These are phyloP conservation scores for Drosophila percnosoma DNA, from an alignment of 2,888 invertebrate species.

Conservation along the genomic window DNA sequence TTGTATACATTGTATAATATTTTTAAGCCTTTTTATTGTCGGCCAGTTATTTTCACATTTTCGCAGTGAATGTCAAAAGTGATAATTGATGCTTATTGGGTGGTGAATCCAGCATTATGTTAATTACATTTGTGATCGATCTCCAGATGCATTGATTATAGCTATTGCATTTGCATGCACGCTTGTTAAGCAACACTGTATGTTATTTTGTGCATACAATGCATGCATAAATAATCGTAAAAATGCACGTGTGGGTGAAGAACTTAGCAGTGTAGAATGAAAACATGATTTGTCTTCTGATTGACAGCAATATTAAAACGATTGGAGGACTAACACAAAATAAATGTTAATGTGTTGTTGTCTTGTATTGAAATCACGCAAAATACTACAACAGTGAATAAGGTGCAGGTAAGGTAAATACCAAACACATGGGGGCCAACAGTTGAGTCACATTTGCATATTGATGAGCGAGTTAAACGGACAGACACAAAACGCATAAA, in stretches of 20 bases:
- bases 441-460: conserved; percentile 64
- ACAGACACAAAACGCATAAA: conserved; percentile 22
- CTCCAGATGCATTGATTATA: neutral
- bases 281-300: conserved; percentile 32
- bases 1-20: neutral
- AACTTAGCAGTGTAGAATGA: neutral
- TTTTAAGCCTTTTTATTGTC: neutral
- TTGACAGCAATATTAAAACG: conserved; percentile 24
- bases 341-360: conserved; percentile 68
- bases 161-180: neutral
- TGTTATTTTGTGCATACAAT: neutral
- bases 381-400: conserved; percentile 53
- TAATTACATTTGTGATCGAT: neutral
- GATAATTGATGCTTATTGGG: neutral
- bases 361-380: conserved; percentile 69
- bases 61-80: neutral
- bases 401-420: conserved; percentile 31
- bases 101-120: neutral
- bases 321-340: conserved; percentile 20
- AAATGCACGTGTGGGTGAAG: neutral
- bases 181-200: neutral
- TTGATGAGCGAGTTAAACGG: conserved; percentile 55
- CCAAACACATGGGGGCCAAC: conserved; percentile 7
- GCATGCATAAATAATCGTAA: neutral
- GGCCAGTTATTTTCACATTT: neutral